These are phyloP conservation scores for Myiopsitta monachus DNA, from an alignment of 2,113 vertebrate genomes.

Conservation along the genomic window DNA sequence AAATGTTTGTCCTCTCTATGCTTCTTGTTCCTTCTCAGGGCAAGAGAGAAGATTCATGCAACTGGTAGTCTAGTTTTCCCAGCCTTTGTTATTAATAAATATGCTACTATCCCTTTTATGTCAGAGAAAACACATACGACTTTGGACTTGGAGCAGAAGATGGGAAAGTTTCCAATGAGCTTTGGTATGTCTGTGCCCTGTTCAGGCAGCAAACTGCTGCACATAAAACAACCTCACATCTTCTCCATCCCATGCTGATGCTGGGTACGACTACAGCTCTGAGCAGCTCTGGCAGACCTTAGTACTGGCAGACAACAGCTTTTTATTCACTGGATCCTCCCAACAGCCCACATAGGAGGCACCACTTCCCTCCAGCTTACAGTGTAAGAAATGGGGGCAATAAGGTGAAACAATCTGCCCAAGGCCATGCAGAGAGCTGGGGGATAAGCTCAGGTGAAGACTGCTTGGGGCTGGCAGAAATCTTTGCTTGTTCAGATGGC, in stretches of 20 bases:
- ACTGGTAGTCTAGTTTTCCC: neutral
- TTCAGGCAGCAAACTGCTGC: neutral
- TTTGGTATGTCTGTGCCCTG: neutral
- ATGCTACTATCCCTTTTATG: neutral
- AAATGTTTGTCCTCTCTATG: neutral
- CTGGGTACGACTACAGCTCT: neutral
- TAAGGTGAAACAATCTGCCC: neutral
- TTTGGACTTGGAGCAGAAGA: neutral
- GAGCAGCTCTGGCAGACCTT: neutral
- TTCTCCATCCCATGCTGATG: rapidly evolving
- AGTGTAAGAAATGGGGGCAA: neutral
- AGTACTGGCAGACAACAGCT: neutral
- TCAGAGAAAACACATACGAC: neutral
- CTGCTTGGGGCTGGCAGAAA: neutral
- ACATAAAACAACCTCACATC: neutral
- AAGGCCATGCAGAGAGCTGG: neutral
- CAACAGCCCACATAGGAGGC: neutral
- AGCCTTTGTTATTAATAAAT: neutral
- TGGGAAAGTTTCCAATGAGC: neutral
- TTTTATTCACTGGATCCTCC: neutral
- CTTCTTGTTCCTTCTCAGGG: neutral
- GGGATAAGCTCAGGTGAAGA: neutral
- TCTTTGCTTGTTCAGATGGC: neutral
- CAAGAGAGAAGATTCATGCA: neutral
- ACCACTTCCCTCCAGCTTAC: neutral